Evolutionary conservation across 2,797 vertebrate genomes (phyloP).

Genomic region (Champsocephalus gunnari): DNA sequence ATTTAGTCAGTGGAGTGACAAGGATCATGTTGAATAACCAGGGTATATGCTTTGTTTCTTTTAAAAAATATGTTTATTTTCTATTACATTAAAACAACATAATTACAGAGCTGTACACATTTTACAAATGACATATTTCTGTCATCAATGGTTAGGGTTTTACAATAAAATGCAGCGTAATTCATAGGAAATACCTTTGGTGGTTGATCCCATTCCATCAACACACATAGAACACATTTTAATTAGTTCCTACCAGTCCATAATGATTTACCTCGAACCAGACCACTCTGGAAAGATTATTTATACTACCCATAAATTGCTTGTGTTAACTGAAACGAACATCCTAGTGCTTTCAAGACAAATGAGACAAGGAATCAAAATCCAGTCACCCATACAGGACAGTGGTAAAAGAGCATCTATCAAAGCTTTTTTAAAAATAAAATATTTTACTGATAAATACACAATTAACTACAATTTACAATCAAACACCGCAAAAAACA

Average conservation of each 20-base stretch:
- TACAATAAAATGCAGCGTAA: conserved; percentile 63
- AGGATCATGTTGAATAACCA: neutral
- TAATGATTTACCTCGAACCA: conserved; percentile 25
- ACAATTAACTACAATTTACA: conserved; percentile 85
- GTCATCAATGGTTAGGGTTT: conserved; percentile 54
- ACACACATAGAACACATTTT: conserved; percentile 44
- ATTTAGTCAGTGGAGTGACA: neutral
- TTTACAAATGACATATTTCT: conserved; percentile 82
- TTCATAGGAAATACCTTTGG: conserved; percentile 52
- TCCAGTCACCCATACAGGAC: conserved; percentile 64
- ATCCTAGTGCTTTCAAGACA: conserved; percentile 67
- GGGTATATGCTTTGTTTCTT: conserved; percentile 29
- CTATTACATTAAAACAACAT: conserved; percentile 75
- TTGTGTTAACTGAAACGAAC: conserved; percentile 56
- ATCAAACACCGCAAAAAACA: conserved; percentile 74
- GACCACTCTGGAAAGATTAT: conserved; percentile 34
- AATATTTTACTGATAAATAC: conserved; percentile 86
- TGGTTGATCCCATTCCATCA: conserved; percentile 62
- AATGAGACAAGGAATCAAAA: conserved; percentile 55
- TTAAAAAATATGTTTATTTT: conserved; percentile 88
- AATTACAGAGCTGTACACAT: conserved; percentile 85
- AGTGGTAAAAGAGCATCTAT: conserved; percentile 76
- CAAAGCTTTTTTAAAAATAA: conserved; percentile 78
- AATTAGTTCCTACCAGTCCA: conserved; percentile 28
- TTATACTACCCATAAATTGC: conserved; percentile 23